phyloP scores from a whole-genome alignment of 2,113 vertebrate species.

The Caloenas nicobarica region DNA sequence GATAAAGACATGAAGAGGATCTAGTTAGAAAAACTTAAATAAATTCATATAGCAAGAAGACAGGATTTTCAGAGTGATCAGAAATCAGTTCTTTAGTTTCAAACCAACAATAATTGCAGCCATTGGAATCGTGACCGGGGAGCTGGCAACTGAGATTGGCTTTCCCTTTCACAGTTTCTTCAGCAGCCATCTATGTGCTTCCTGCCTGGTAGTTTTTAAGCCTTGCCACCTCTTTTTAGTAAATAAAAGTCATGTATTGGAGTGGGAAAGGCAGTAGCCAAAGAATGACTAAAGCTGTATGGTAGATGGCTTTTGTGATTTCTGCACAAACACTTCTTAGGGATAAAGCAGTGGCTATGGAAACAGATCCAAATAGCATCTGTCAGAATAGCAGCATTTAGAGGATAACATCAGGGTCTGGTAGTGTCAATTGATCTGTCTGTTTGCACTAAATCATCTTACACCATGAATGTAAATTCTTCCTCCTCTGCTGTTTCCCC shows the following conservation, averaged over 20 bases:
- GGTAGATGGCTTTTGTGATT: background rate
- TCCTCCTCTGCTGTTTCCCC: background rate
- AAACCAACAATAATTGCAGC: background rate
- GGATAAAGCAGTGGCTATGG: background rate
- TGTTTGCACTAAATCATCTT: background rate
- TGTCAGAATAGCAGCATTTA: background rate
- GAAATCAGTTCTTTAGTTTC: background rate
- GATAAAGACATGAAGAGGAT: background rate
- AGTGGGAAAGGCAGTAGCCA: background rate
- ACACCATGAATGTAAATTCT: constrained; percentile 1
- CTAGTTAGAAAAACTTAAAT: background rate
- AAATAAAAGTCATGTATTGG: background rate
- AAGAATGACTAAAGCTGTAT: background rate
- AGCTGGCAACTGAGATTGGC: background rate
- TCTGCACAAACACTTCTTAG: background rate
- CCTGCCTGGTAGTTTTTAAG: background rate
- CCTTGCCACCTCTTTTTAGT: background rate
- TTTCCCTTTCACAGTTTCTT: background rate
- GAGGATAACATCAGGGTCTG: background rate
- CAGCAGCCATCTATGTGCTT: background rate
- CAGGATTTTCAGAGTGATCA: background rate
- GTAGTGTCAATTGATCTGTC: background rate
- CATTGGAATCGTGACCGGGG: background rate
- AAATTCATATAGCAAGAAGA: background rate
- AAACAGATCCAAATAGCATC: background rate